Evolutionary conservation across 2,888 invertebrate genomes (phyloP), one percentile per base, ranked within the genome.

Genomic region (Gymnosoma rotundatum): DNA sequence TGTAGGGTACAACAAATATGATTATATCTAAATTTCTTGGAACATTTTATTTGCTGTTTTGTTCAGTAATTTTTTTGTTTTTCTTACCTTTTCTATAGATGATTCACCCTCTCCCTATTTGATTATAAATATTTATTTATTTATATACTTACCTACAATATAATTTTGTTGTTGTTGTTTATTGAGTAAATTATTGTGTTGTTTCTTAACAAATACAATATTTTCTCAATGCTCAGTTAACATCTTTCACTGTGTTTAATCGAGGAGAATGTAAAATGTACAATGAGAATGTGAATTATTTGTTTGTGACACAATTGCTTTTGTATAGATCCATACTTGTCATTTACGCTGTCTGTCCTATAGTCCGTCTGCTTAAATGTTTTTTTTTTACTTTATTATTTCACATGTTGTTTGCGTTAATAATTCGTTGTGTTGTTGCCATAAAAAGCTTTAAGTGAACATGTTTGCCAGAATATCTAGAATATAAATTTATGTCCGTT

Each of bases 221-320:
- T 70, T 81, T 58, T 73, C 64, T 84, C 64, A 79, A 72, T 76
- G 75, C 61, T 76, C 52, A 69, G 72, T 70, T 50, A 83, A 74
- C 64, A 79, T 84, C 80, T 78, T 84, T 80, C 36, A 60, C 80
- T 52, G 18, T 70, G 60, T 75, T 75, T 64, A 75, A 75, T 58
- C 52, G 32, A 63, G 70, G 75, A 69, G 69, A 80, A 66, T 79
- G 60, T 69, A 50, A 21, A 38, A 38, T 9, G 12, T 42, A 42
- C 12, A 42, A 42, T 42, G 48, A 61, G 66, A 78, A 75, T 73
- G 60, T 78, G 73, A 78, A 67, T 78, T 82, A 78, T 72, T 79
- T 73, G 63, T 38, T 74, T 78, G 78, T 83, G 83, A 78, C 83
- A 83, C 83, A 78, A 78, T 78, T 78, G 73, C 63, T 78, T 83